Conservation (phyloP, 2,888 invertebrate genomes). For the Pyrrhosoma nymphula region DNA sequence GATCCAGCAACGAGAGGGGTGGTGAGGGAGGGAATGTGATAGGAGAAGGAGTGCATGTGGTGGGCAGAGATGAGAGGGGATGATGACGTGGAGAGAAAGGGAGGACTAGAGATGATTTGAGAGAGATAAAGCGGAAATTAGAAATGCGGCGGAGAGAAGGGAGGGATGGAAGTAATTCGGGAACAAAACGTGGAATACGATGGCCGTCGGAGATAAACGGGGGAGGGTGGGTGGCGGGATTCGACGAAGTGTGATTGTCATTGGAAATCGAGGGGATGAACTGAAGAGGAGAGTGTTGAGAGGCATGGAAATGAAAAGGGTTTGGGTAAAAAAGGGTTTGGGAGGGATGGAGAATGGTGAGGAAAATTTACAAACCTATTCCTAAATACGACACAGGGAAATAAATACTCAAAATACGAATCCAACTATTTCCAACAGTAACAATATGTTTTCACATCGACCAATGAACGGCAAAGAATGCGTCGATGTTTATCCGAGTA, state of each 20-base stretch:
- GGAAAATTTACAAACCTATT: neutral
- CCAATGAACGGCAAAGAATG: too few relatives aligned
- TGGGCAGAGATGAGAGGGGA: neutral
- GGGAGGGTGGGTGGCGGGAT: neutral
- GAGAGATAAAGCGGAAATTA: conserved; percentile 46
- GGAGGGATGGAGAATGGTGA: neutral
- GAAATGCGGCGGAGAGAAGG: conserved; percentile 29
- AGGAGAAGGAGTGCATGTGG: neutral
- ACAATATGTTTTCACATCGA: too few relatives aligned
- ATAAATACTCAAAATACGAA: too few relatives aligned
- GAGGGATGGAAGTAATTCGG: conserved; percentile 11
- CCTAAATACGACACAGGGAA: neutral
- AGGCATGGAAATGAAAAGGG: neutral
- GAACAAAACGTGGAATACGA: neutral
- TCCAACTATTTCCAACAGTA: too few relatives aligned
- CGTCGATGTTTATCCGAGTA: too few relatives aligned
- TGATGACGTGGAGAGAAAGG: neutral
- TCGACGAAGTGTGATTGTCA: neutral
- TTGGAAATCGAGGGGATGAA: neutral
- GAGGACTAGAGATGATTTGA: neutral
- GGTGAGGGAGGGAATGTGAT: neutral
- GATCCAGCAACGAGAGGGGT: neutral
- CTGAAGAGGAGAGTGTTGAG: neutral
- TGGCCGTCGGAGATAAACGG: neutral
- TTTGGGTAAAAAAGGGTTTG: neutral